Evolutionary conservation across 92 coral and sea anemone genomes (phyloP), one percentile per base, ranked within the genome.

Genomic region (Paragorgia papillata): DNA sequence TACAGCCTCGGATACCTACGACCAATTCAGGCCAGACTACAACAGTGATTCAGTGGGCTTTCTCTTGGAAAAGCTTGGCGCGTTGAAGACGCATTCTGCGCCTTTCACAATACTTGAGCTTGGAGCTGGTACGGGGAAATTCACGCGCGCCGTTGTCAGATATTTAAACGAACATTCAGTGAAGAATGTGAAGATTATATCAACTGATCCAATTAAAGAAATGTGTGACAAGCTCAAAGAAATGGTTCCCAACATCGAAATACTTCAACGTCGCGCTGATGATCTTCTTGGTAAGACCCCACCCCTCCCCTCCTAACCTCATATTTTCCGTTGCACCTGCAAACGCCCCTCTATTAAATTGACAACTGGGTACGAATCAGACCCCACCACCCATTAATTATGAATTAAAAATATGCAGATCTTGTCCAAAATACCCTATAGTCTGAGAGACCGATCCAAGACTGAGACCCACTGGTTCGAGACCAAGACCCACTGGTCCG

Each of bases 41-140:
- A 62, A 87, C 30, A 39, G 28, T 32, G 92, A 88, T 53, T 88
- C 97, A 22, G 92, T 88, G 40, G 79, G 85, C 56, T 92, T 83
- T 50, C 85, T 92, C 24, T 75, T 92, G 14, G 74, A 79, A 43
- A 82, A 85, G 39, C 73, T 92, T 13, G 96, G 91, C 12, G 92
- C 81, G 0, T 62, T 92, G 13, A 66, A 68, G 13, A 40, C 39
- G 24, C 71, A 34, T 21, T 18, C 31, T 10, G 57, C 75, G 21
- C 71, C 81, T n/a, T 62, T 88, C 30, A 85, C 88, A 14, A 80
- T 90, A 25, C 27, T 90, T 35, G 97, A 92, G 79, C 44, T 90
- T 2, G 96, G 92, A 9, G 83, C 96, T 0, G 97, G 97, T 14
- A 92, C 97, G 0, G 97, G 97, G 24, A 85, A 77, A 51, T 92